Evolutionary conservation across 2,888 invertebrate species (phyloP).

Genomic region (Dascillus cervinus): DNA sequence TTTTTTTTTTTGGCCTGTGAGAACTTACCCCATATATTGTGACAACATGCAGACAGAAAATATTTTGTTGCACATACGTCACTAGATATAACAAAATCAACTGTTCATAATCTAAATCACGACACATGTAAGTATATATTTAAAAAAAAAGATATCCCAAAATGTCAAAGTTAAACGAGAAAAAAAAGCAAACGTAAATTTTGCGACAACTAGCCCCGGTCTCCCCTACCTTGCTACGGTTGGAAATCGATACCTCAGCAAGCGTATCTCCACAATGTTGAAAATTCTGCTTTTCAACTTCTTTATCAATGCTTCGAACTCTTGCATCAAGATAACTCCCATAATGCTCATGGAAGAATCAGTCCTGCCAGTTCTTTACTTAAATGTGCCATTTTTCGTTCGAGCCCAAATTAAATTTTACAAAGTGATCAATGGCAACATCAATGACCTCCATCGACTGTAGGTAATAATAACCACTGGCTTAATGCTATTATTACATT

Average conservation of each 20-base stretch:
- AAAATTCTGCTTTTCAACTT: neutral
- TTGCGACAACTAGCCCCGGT: no score
- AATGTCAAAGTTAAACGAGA: no score
- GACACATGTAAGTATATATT: no score
- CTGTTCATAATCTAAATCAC: no score
- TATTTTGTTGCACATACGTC: no score
- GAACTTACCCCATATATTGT: no score
- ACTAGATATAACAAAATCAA: no score
- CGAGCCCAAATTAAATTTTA: constrained; percentile 23
- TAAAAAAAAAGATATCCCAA: no score
- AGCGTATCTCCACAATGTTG: neutral
- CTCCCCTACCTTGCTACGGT: no score
- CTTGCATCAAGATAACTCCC: constrained; percentile 12
- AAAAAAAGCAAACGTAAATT: no score
- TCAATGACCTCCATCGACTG: constrained; percentile 18
- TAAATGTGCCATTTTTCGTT: constrained; percentile 33
- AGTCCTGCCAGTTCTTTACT: constrained; percentile 24
- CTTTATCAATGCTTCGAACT: neutral
- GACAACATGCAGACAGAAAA: no score
- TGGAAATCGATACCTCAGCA: neutral
- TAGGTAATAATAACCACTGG: constrained; percentile 14
- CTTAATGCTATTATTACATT: neutral
- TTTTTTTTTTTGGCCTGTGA: no score
- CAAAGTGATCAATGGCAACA: constrained; percentile 23
- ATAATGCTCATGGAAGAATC: constrained; percentile 22